phyloP scores from a whole-genome alignment of 2,888 invertebrate species.

The Amiota communis region DNA sequence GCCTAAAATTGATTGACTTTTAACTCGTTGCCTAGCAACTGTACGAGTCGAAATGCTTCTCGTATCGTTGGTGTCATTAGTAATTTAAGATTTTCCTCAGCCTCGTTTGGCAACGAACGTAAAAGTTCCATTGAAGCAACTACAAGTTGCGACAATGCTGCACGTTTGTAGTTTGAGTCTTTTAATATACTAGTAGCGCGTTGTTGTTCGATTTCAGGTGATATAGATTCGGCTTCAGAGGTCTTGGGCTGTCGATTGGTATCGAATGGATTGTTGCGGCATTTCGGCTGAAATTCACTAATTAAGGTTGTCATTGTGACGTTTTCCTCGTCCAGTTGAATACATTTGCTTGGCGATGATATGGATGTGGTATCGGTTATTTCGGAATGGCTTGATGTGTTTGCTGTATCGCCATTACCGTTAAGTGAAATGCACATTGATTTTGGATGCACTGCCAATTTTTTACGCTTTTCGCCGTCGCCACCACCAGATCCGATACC shows the following conservation, averaged over 20 bases:
- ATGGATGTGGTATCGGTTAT: slow-evolving; percentile 37
- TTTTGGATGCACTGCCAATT: slow-evolving; percentile 52
- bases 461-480: slow-evolving; percentile 35
- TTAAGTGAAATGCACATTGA: slow-evolving; percentile 60
- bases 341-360: slow-evolving; percentile 64
- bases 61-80: slow-evolving; percentile 73
- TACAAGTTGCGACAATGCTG: slow-evolving; percentile 88
- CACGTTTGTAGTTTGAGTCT: slow-evolving; percentile 89
- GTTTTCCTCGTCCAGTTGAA: slow-evolving; percentile 68
- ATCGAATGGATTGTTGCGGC: slow-evolving; percentile 72
- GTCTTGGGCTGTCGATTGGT: slow-evolving; percentile 72
- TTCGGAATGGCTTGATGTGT: slow-evolving; percentile 52
- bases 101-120: slow-evolving; percentile 77
- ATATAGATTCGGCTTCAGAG: slow-evolving; percentile 77
- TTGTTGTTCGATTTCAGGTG: slow-evolving; percentile 88
- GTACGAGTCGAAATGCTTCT: slow-evolving; percentile 73
- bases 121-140: slow-evolving; percentile 88
- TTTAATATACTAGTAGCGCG: slow-evolving; percentile 86
- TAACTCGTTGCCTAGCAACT: slow-evolving; percentile 73
- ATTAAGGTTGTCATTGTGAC: slow-evolving; percentile 72
- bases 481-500: slow-evolving; percentile 45
- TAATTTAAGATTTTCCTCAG: slow-evolving; percentile 74
- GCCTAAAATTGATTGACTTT: slow-evolving; percentile 73
- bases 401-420: slow-evolving; percentile 54
- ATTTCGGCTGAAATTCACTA: slow-evolving; percentile 72